Percentiles rank a stretch among this genome's conserved stretches.
Evolutionary conservation across 2,797 vertebrate species (phyloP).

Genomic region (Chelonia mydas): DNA sequence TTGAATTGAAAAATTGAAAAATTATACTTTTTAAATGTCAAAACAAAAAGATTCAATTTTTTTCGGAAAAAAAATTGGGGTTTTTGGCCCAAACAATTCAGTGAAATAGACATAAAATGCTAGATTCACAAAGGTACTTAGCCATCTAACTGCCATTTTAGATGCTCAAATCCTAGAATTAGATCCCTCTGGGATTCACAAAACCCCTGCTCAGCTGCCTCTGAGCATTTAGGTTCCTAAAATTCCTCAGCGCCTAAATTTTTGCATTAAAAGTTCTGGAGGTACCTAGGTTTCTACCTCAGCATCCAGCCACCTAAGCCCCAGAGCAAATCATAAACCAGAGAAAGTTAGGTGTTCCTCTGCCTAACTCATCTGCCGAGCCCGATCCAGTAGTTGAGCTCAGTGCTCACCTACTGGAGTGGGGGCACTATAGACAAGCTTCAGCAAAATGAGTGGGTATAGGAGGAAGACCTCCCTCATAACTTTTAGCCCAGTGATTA

Average conservation of each 20-base stretch:
- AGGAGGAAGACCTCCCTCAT: neutral
- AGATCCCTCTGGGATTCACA: neutral
- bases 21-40: neutral
- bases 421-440: neutral
- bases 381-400: neutral
- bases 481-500: neutral
- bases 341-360: neutral
- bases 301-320: neutral
- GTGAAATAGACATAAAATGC: neutral
- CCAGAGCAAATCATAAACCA: neutral
- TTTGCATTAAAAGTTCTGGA: neutral
- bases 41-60: neutral
- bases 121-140: neutral
- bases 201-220: neutral
- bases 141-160: neutral
- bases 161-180: neutral
- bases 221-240: neutral
- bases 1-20: neutral
- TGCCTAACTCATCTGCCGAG: neutral
- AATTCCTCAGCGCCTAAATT: neutral
- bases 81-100: neutral
- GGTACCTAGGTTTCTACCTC: neutral
- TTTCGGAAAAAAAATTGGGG: neutral
- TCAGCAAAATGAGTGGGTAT: neutral
- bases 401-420: neutral